Conservation (phyloP, 2,113 vertebrate genomes). For the Tyto alba region DNA sequence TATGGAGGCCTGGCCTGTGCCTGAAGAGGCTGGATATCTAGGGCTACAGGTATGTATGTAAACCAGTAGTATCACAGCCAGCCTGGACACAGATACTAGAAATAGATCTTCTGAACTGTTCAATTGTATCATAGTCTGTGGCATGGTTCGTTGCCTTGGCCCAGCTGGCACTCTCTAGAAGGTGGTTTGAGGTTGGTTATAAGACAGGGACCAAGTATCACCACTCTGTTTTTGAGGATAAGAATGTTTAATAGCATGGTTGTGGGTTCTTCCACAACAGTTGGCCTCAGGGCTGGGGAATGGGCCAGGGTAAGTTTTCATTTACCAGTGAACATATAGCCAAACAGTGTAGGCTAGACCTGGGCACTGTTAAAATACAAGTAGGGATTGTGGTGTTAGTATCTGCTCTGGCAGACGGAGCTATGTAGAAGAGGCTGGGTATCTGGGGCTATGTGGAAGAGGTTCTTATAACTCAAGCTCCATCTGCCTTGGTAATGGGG, state of each 20-base stretch:
- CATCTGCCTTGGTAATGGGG: neutral
- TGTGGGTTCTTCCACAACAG: neutral
- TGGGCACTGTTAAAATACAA: neutral
- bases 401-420: neutral
- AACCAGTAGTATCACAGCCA: neutral
- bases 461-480: neutral
- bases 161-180: neutral
- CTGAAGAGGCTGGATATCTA: neutral
- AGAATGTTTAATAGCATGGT: neutral
- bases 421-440: neutral
- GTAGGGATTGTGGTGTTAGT: neutral
- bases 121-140: neutral
- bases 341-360: neutral
- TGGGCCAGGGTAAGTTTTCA: neutral
- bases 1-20: neutral
- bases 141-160: neutral
- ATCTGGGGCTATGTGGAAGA: neutral
- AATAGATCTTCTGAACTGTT: neutral
- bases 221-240: neutral
- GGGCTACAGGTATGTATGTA: neutral
- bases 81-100: neutral
- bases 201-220: neutral
- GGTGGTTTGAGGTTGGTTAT: neutral
- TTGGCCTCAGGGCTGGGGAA: neutral
- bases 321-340: neutral